These are phyloP conservation scores for Elaphurus davidianus DNA, from an alignment of 2,113 vertebrate genomes.

Conservation along the genomic window DNA sequence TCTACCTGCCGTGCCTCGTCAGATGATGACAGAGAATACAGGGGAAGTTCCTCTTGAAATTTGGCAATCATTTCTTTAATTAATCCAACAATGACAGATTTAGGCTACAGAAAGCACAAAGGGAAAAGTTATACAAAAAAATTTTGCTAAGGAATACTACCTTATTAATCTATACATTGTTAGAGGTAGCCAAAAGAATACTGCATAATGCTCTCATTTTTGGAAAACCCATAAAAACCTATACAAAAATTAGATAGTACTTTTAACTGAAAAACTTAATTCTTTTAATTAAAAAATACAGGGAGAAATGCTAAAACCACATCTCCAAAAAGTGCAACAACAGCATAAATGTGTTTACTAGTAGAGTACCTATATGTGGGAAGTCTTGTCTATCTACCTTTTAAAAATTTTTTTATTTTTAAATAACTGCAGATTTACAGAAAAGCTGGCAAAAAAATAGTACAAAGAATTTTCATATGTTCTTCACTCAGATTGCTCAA, in stretches of 20 bases:
- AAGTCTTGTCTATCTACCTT: background rate
- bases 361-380: background rate
- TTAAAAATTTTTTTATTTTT: background rate
- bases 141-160: constrained; percentile 4
- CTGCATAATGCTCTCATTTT: background rate
- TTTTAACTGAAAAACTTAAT: background rate
- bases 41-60: constrained; percentile 94
- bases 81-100: constrained; percentile 87
- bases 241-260: background rate
- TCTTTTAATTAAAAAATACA: constrained; percentile 15
- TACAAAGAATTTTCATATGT: background rate
- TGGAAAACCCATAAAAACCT: background rate
- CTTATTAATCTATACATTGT: background rate
- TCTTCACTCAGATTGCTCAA: background rate
- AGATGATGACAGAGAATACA: constrained; percentile 83
- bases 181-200: background rate
- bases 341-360: background rate
- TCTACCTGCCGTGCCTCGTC: constrained; percentile 85
- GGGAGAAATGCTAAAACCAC: background rate
- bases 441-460: constrained; percentile 16
- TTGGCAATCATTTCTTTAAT: constrained; percentile 92
- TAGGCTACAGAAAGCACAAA: constrained; percentile 86
- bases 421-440: background rate
- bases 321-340: background rate
- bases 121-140: constrained; percentile 12